Percentiles rank a stretch among this genome's conserved stretches.
Evolutionary conservation across 2,888 invertebrate species (phyloP).

Genomic region (Aphidoletes aphidimyza): DNA sequence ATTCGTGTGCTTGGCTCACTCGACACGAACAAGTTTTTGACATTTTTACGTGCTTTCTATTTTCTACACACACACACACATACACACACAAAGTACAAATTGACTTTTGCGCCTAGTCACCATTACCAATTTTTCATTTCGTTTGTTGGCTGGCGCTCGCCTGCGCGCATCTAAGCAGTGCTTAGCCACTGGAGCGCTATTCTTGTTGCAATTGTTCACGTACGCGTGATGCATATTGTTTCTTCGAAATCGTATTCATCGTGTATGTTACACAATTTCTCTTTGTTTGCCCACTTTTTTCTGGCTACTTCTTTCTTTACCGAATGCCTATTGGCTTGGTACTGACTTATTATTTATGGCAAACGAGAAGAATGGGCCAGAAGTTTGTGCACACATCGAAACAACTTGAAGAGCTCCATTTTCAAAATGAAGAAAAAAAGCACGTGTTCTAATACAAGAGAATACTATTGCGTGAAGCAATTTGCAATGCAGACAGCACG

Average conservation of each 20-base stretch:
- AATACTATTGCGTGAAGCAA: too few species aligned
- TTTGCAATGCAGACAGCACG: too few species aligned
- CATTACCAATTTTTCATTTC: too few species aligned
- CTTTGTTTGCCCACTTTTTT: not conserved
- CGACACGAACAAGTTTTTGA: slow-evolving; percentile 41
- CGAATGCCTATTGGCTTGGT: not conserved
- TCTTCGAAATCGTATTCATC: not conserved
- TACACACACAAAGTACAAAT: slow-evolving; percentile 38
- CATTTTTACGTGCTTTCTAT: slow-evolving; percentile 36
- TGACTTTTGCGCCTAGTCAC: slow-evolving; percentile 38
- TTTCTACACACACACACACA: not conserved
- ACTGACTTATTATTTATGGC: not conserved
- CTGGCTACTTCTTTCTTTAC: not conserved
- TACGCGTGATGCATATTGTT: slow-evolving; percentile 36
- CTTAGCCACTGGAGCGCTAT: too few species aligned
- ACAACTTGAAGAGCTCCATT: not conserved
- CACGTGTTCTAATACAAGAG: too few species aligned
- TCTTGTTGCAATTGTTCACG: slow-evolving; percentile 23
- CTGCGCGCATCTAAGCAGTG: too few species aligned
- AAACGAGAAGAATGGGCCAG: not conserved
- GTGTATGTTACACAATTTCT: not conserved
- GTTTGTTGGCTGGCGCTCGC: too few species aligned
- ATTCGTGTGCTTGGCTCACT: slow-evolving; percentile 12
- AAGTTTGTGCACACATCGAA: not conserved
- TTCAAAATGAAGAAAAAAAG: not conserved